Percentiles rank a stretch among this genome's conserved stretches.
Conservation (phyloP, 1,140 invertebrate genomes). For the Camponotus floridanus region DNA sequence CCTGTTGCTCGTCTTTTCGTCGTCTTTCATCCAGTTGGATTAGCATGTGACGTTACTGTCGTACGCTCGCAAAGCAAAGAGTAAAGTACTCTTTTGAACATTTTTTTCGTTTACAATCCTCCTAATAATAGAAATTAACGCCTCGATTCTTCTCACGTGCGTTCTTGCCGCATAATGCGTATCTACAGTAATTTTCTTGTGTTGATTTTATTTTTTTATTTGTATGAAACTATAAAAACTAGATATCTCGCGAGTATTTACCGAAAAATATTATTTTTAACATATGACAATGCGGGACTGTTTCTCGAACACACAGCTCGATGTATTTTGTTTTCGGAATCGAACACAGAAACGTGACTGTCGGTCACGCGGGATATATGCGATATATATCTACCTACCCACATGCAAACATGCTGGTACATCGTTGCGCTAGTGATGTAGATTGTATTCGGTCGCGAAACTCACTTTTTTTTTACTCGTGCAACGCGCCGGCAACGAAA, state of each 20-base stretch:
- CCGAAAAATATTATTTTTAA: slow-evolving; percentile 55
- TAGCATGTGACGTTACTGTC: slow-evolving; percentile 64
- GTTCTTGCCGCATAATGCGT: background rate
- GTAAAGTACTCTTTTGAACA: slow-evolving; percentile 1
- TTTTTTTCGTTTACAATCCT: slow-evolving; percentile 11
- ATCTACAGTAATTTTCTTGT: slow-evolving; percentile 22
- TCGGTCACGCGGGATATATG: slow-evolving; percentile 47
- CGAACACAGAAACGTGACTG: slow-evolving; percentile 52
- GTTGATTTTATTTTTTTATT: slow-evolving; percentile 44
- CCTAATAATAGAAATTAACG: slow-evolving; percentile 21
- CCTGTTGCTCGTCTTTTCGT: slow-evolving; percentile 79
- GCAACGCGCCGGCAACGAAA: slow-evolving; percentile 31
- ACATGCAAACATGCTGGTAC: slow-evolving; percentile 51
- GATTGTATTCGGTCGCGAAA: slow-evolving; percentile 55
- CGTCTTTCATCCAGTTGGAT: slow-evolving; percentile 70
- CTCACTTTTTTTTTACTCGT: slow-evolving; percentile 51
- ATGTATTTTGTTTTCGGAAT: slow-evolving; percentile 53
- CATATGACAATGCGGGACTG: slow-evolving; percentile 56
- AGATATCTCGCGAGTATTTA: slow-evolving; percentile 74
- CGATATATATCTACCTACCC: slow-evolving; percentile 37
- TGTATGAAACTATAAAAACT: slow-evolving; percentile 72
- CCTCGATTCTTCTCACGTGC: background rate
- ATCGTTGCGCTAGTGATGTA: slow-evolving; percentile 47
- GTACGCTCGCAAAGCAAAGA: background rate
- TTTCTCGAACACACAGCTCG: slow-evolving; percentile 35